Evolutionary conservation across 2,113 vertebrate species (phyloP).

Genomic region (Ciconia boyciana): DNA sequence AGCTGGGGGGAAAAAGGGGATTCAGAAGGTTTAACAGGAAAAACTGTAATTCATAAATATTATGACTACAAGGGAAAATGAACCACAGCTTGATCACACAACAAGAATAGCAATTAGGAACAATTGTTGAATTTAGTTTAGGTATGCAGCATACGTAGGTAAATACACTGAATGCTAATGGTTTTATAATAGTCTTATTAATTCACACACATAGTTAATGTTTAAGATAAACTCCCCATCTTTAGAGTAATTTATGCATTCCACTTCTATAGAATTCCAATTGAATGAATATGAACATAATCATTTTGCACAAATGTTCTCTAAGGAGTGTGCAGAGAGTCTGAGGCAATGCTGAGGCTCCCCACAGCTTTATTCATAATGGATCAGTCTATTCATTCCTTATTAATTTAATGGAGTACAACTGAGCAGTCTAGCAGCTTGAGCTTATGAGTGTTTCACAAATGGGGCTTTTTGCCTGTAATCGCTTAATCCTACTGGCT

Average conservation of each 20-base stretch:
- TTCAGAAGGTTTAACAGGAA: constrained; percentile 29
- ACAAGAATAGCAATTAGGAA: constrained; percentile 64
- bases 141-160: constrained; percentile 70
- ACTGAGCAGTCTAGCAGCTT: constrained; percentile 82
- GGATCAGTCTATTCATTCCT: constrained; percentile 86
- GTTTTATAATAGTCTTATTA: constrained; percentile 95
- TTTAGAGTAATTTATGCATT: constrained; percentile 84
- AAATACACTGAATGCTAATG: constrained; percentile 88
- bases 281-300: constrained; percentile 85
- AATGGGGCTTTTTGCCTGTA: constrained; percentile 91
- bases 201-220: constrained; percentile 89
- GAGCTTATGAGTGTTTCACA: constrained; percentile 92
- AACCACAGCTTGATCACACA: constrained; percentile 65
- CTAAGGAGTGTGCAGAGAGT: constrained; percentile 79
- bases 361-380: constrained; percentile 87
- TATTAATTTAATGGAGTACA: constrained; percentile 93
- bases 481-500: constrained; percentile 97
- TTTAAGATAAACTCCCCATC: constrained; percentile 84
- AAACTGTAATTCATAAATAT: constrained; percentile 60
- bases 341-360: constrained; percentile 75
- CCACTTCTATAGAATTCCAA: constrained; percentile 85
- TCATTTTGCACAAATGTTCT: constrained; percentile 85
- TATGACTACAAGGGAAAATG: constrained; percentile 68
- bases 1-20: background rate
- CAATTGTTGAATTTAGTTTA: constrained; percentile 66